Base-by-base conservation (phyloP, 2,797 vertebrate genomes). In the Coregonus suidteri region DNA sequence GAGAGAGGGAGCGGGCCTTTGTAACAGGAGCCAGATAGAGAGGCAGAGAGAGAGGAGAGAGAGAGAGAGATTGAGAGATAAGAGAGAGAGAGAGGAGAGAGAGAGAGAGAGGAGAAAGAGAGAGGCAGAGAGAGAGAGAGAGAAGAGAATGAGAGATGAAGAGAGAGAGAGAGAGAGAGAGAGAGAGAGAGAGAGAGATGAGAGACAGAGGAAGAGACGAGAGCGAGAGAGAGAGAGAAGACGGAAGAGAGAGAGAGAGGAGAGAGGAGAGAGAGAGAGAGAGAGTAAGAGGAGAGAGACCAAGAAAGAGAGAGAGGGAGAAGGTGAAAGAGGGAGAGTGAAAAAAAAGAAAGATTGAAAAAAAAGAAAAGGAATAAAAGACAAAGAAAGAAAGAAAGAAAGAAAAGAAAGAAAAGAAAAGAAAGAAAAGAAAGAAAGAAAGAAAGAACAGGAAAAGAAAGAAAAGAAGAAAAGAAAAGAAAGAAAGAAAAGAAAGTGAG, bases 1-100 rank as follows among this genome's bases (percentile, higher is more conserved):
- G 69, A 72, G 15, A 1, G 67, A 64, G 74, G 73, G 79, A 76
- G 73, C 20, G 20, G 20, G 71, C 74, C 81, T 81, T 73, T 81
- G 75, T 77, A 68, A 51, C 73, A 90, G 87, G 83, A 0, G 0
- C 37, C 64, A 6, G 31, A 66, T 30, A 52, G 64, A 73, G 70
- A 71, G 34, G 20, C 51, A 20, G 20, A 20, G 20, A 20, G 20
- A 20, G 20, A 20, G 20, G n/a, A 20, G 20, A 20, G 20, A 20
- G 20, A 20, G 20, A 20, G 20, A 20, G 20, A 20, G 20, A 20
- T n/a, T n/a, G n/a, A n/a, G n/a, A n/a, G n/a, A n/a, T n/a, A n/a
- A 20, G 20, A 20, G 20, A 20, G 20, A 20, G 20, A 20, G 20
- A 20, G 20, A 20, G 20, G 20, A 20, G 20, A 20, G 20, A 20